Conservation (phyloP, 2,888 invertebrate genomes). For the Philereme transversata region DNA sequence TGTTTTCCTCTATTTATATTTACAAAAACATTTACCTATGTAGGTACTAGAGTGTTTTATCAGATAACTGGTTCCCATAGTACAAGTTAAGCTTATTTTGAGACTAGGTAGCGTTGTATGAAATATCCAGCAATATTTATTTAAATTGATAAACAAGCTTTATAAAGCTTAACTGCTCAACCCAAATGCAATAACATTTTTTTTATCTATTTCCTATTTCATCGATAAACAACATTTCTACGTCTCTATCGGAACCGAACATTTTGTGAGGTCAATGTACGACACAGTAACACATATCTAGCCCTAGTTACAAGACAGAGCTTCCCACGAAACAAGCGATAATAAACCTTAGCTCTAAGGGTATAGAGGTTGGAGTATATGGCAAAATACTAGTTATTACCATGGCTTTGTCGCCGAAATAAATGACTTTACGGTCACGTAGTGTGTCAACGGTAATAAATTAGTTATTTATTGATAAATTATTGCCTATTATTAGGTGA, state of each 20-base stretch:
- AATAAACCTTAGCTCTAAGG: slow-evolving; percentile 26
- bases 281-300: slow-evolving; percentile 76
- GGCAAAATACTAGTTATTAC: slow-evolving; percentile 27
- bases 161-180: neutral
- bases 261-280: slow-evolving; percentile 71
- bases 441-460: slow-evolving; percentile 30
- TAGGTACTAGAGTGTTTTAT: no score
- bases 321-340: slow-evolving; percentile 25
- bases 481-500: slow-evolving; percentile 11
- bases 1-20: no score
- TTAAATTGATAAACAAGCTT: neutral
- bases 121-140: neutral
- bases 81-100: no score
- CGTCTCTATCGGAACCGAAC: slow-evolving; percentile 62
- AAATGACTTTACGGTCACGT: slow-evolving; percentile 37
- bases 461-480: slow-evolving; percentile 25
- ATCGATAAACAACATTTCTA: slow-evolving; percentile 37
- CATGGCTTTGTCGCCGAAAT: slow-evolving; percentile 35
- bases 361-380: slow-evolving; percentile 11
- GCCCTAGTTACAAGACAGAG: slow-evolving; percentile 34
- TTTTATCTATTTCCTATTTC: slow-evolving; percentile 1
- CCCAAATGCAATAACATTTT: neutral
- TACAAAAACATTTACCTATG: no score
- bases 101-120: no score
- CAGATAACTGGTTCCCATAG: no score